Base-by-base conservation (phyloP, 2,888 invertebrate species). In the Sesamia inferens region DNA sequence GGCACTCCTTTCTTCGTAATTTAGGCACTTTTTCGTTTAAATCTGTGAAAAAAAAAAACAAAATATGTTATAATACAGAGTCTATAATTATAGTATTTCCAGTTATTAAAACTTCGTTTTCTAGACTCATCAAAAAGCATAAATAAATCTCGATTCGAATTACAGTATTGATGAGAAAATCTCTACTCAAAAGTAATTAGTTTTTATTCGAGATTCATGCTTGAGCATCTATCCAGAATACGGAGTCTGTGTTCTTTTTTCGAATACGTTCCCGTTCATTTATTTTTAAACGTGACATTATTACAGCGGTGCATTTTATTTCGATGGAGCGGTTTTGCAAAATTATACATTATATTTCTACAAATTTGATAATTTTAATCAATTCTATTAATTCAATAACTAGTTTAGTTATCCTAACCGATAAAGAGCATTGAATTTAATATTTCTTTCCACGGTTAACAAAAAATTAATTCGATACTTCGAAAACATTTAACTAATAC, bases 21-120 rank as follows among this genome's bases (percentile, higher is more conserved):
- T 74, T 81, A 93, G 95, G 94, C 95, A 94, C 95, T 93, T 90
- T 84, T 86, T 90, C 88, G 89, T 85, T 76, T 80, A 81, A 86
- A 90, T 92, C 93, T 94, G 93, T 64, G n/a, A n/a, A n/a, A 89
- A 90, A 89, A 86, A 71, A 89, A 89, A 68, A 69, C 76, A 47
- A 19, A 13, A 31, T 31, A 68, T 54, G 24, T 31, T 31, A 59
- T 48, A 10, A 8, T 19, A 58, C 5, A 39, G 19, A 24, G 0
- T 1, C 4, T 51, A 10, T 19, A 31, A 3, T 1, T 31, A 31
- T 22, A 1, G 7, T 44, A 11, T 42, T 54, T 44, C 57, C 39
- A 19, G 11, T 22, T 11, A 5, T 57, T 10, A 0, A 14, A 5
- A 22, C 3, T 8, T 57, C 13, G n/a, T 54, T 39, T 69, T 44